Percentiles rank a stretch among this genome's conserved stretches.
phyloP scores from a whole-genome alignment of 2,113 vertebrate genomes.

The Otis tarda region DNA sequence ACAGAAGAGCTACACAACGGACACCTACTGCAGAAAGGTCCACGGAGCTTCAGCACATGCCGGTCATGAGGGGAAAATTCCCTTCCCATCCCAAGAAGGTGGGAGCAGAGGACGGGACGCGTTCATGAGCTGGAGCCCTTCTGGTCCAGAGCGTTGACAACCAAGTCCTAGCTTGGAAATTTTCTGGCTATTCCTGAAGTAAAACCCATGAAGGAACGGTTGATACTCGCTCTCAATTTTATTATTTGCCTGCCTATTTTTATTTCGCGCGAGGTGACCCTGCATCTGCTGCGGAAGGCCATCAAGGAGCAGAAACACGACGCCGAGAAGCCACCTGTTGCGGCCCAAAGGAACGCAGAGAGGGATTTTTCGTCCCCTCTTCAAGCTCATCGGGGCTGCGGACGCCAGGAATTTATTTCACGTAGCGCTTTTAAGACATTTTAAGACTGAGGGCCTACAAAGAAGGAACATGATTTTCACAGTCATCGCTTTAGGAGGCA shows the following conservation, averaged over 20 bases:
- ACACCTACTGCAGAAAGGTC: background rate
- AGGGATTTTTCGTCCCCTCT: background rate
- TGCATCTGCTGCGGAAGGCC: background rate
- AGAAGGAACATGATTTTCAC: background rate
- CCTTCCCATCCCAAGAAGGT: too few relatives aligned
- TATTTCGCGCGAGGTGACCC: background rate
- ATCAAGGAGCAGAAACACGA: background rate
- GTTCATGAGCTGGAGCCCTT: background rate
- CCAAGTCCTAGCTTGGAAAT: background rate
- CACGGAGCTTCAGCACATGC: background rate
- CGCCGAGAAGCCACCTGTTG: background rate
- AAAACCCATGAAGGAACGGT: background rate
- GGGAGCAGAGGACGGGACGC: background rate
- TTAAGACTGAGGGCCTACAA: background rate
- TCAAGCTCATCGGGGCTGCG: background rate
- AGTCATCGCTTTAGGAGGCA: background rate
- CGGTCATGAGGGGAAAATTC: too few relatives aligned
- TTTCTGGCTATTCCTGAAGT: background rate
- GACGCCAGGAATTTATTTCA: background rate
- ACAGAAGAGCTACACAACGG: background rate
- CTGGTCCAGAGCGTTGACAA: background rate
- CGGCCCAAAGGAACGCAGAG: background rate
- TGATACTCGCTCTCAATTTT: background rate
- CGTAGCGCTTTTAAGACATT: too few relatives aligned
- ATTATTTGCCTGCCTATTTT: background rate